Evolutionary conservation across 2,888 invertebrate genomes (phyloP).

Genomic region (Cephus pulcher): DNA sequence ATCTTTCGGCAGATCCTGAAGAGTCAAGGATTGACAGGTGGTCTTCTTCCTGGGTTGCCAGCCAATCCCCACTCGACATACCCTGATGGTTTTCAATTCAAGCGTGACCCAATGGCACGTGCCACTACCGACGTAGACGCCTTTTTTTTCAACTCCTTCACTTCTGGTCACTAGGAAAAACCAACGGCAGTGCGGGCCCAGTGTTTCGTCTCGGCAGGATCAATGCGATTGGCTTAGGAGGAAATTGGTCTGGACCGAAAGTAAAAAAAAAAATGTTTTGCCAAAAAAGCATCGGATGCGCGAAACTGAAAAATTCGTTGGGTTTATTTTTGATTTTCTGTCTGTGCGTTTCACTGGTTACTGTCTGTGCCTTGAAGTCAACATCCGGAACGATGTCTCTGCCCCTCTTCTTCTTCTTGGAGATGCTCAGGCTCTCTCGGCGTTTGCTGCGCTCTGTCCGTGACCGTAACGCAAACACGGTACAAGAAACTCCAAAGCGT

Average conservation of each 20-base stretch:
- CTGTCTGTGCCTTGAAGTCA: neutral
- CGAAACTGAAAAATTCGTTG: neutral
- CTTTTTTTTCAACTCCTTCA: neutral
- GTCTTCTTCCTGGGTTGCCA: neutral
- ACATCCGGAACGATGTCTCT: neutral
- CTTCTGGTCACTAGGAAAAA: neutral
- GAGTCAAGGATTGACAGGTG: neutral
- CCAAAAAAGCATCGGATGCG: neutral
- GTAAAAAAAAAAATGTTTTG: neutral
- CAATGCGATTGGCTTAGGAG: neutral
- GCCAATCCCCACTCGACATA: conserved; percentile 8
- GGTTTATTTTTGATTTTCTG: neutral
- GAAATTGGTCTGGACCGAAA: neutral
- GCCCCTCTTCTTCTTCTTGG: neutral
- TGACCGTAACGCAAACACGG: neutral
- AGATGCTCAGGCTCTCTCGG: neutral
- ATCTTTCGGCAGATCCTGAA: neutral
- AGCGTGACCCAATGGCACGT: conserved; percentile 39
- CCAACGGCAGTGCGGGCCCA: neutral
- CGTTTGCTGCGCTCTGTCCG: neutral
- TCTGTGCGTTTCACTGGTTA: neutral
- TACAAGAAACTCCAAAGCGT: neutral
- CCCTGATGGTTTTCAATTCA: conserved; percentile 32
- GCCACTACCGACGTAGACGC: conserved; percentile 22
- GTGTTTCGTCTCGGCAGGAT: neutral